phyloP scores from a whole-genome alignment of 2,888 invertebrate species.

The Nephrotoma appendiculata region DNA sequence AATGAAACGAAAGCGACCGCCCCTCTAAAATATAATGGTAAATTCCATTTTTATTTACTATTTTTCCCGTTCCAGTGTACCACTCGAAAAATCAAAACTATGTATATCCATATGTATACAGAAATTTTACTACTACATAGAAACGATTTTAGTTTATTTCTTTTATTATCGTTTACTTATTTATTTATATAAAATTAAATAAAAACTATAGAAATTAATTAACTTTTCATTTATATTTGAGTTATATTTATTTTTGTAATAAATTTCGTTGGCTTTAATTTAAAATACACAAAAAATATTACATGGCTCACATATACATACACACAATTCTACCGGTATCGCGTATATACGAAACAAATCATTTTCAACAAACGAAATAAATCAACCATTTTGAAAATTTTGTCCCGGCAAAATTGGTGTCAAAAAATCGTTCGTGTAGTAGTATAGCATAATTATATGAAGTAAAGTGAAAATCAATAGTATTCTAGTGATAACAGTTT shows the following conservation, averaged over 20 bases:
- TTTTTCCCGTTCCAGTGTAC: not conserved
- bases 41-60: not conserved
- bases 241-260: not conserved
- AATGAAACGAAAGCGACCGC: not conserved
- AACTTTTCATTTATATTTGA: not conserved
- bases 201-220: not conserved
- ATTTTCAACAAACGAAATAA: not conserved
- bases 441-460: not conserved
- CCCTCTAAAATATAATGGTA: not conserved
- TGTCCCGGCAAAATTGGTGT: conserved; percentile 5
- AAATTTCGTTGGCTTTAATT: not conserved
- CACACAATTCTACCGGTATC: not conserved
- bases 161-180: not conserved
- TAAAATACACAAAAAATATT: not conserved
- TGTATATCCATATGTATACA: not conserved
- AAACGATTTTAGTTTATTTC: not conserved
- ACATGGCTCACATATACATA: not conserved
- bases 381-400: not conserved
- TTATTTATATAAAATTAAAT: not conserved
- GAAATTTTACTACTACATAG: not conserved
- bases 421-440: not conserved
- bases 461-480: not conserved
- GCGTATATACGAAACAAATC: not conserved
- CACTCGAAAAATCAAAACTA: not conserved
- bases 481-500: not conserved